Evolutionary conservation across 2,797 vertebrate genomes (phyloP).

Genomic region (Cetoscarus ocellatus): DNA sequence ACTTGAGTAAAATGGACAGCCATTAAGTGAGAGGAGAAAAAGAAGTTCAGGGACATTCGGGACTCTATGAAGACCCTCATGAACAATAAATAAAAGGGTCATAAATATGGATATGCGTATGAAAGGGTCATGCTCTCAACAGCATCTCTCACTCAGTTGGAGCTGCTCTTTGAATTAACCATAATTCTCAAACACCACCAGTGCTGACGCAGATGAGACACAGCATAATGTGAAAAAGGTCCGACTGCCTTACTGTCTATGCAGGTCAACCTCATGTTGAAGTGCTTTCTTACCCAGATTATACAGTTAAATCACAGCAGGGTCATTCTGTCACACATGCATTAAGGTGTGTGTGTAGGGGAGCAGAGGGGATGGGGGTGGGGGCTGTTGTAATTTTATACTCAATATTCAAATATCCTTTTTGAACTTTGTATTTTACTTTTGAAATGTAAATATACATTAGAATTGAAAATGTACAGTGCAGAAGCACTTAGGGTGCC

Average conservation of each 20-base stretch:
- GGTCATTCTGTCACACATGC: background rate
- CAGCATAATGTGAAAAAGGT: conserved; percentile 17
- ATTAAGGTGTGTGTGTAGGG: background rate
- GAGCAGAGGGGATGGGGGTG: too few species aligned
- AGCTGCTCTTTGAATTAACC: conserved; percentile 37
- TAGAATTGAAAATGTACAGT: too few species aligned
- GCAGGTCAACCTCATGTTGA: conserved; percentile 1
- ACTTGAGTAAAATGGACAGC: conserved; percentile 34
- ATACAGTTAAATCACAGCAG: conserved; percentile 4
- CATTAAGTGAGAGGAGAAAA: conserved; percentile 13
- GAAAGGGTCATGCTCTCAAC: conserved; percentile 41
- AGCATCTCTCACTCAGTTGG: conserved; percentile 13
- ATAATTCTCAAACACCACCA: conserved; percentile 37
- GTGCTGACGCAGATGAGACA: conserved; percentile 48
- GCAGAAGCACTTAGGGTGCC: too few species aligned
- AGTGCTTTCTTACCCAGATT: conserved; percentile 2
- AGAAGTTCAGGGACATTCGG: conserved; percentile 30
- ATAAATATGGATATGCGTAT: conserved; percentile 63
- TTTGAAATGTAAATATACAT: too few species aligned
- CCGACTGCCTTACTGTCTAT: conserved; percentile 1
- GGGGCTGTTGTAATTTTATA: too few species aligned
- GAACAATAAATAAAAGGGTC: conserved; percentile 58
- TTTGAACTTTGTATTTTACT: too few species aligned
- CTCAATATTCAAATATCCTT: too few species aligned
- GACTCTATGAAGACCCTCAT: conserved; percentile 33